phyloP scores from a whole-genome alignment of 2,797 vertebrate species.

The Chelidonichthys spinosus region DNA sequence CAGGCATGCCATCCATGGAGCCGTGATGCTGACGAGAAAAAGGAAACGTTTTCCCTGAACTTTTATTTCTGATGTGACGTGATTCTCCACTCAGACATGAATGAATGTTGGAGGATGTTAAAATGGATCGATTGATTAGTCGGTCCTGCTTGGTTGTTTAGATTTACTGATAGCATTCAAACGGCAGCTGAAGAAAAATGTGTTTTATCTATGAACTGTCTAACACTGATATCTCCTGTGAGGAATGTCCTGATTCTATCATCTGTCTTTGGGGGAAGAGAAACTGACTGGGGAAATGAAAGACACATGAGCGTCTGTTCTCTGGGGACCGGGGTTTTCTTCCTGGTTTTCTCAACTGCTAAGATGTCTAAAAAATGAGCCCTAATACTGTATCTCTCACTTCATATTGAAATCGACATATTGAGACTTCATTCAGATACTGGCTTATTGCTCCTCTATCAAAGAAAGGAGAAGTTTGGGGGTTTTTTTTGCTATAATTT shows the following conservation, averaged over 20 bases:
- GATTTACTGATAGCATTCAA: slow-evolving; percentile 29
- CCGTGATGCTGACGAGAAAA: background rate
- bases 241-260: slow-evolving; percentile 61
- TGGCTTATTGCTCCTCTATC: background rate
- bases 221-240: slow-evolving; percentile 43
- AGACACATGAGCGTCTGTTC: slow-evolving; percentile 55
- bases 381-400: background rate
- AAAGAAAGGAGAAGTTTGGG: background rate
- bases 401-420: background rate
- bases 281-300: slow-evolving; percentile 54
- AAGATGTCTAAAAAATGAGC: slow-evolving; percentile 14
- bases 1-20: too few species aligned
- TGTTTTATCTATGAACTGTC: slow-evolving; percentile 40
- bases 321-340: slow-evolving; percentile 26
- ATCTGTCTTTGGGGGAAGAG: slow-evolving; percentile 43
- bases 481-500: background rate
- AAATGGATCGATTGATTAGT: slow-evolving; percentile 11
- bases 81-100: background rate
- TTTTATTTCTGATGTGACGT: background rate
- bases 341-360: background rate
- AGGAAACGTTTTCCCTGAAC: background rate
- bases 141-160: slow-evolving; percentile 31
- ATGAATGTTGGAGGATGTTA: background rate
- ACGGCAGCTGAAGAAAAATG: slow-evolving; percentile 26
- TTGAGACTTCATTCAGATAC: background rate